Evolutionary conservation across 2,797 vertebrate genomes (phyloP).

Genomic region (Lophotriccus pileatus): DNA sequence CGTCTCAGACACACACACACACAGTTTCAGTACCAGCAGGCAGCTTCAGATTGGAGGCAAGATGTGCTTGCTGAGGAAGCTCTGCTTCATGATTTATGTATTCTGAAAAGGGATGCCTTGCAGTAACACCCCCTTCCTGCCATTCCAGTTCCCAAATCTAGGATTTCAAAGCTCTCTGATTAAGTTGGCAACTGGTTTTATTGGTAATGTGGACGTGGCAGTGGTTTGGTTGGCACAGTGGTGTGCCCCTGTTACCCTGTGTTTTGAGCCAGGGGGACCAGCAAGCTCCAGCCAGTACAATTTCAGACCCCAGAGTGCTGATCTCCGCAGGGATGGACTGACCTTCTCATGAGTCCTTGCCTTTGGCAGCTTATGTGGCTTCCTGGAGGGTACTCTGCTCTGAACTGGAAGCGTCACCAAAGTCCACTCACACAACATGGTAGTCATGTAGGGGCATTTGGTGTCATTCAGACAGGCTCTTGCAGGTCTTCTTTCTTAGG

Average conservation of each 20-base stretch:
- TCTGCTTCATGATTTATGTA: neutral
- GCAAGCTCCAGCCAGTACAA: neutral
- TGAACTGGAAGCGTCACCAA: neutral
- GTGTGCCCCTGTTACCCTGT: rapidly evolving
- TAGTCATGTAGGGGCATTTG: neutral
- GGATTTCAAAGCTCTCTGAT: neutral
- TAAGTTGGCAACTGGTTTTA: neutral
- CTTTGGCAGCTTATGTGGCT: neutral
- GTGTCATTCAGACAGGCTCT: neutral
- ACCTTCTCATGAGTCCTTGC: neutral
- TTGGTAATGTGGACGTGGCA: rapidly evolving
- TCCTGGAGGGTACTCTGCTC: neutral
- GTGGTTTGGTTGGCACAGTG: neutral
- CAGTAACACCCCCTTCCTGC: neutral
- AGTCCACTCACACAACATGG: neutral
- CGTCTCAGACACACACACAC: neutral
- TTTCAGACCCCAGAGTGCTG: neutral
- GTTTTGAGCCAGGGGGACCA: neutral
- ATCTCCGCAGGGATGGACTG: neutral
- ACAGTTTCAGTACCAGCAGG: neutral
- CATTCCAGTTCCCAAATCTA: neutral
- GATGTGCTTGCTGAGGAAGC: neutral
- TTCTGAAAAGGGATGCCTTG: neutral
- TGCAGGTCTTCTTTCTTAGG: neutral
- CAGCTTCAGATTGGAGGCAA: neutral